phyloP scores from a whole-genome alignment of 2,113 vertebrate genomes.

The Syngnathus floridae region DNA sequence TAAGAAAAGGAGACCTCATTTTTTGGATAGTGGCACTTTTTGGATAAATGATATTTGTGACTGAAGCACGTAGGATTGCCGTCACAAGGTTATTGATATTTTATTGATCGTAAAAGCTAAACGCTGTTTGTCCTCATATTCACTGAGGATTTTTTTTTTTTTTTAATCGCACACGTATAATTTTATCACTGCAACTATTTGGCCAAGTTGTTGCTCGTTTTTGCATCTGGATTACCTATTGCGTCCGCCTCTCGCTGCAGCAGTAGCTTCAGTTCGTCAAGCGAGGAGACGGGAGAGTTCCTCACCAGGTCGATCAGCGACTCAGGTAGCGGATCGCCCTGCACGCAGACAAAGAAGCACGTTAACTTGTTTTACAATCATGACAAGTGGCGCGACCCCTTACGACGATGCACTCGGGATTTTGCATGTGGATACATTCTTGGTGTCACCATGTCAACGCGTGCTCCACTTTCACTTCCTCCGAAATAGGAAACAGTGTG shows the following conservation, averaged over 20 bases:
- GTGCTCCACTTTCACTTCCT: constrained; percentile 56
- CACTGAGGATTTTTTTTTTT: constrained; percentile 8
- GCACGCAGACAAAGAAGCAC: constrained; percentile 21
- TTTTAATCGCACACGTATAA: background rate
- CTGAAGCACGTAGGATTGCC: no score
- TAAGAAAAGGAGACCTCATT: no score
- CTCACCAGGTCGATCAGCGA: constrained; percentile 86
- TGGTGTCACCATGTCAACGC: constrained; percentile 19
- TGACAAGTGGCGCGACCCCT: background rate
- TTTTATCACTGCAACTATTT: no score
- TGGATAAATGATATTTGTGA: no score
- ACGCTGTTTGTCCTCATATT: no score
- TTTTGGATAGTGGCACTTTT: no score
- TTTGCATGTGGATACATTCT: background rate
- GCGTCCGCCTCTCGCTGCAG: constrained; percentile 78
- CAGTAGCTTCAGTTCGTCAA: constrained; percentile 84
- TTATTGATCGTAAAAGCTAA: no score
- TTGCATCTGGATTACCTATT: constrained; percentile 72
- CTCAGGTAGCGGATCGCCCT: constrained; percentile 84
- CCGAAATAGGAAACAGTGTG: constrained; percentile 39
- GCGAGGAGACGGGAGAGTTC: constrained; percentile 79
- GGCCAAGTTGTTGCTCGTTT: constrained; percentile 24
- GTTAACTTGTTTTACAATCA: background rate
- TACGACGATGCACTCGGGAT: background rate
- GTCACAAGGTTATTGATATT: no score